Percentiles rank a stretch among this genome's conserved stretches.
phyloP scores from a whole-genome alignment of 2,797 vertebrate genomes.

The Hippocampus kuda region DNA sequence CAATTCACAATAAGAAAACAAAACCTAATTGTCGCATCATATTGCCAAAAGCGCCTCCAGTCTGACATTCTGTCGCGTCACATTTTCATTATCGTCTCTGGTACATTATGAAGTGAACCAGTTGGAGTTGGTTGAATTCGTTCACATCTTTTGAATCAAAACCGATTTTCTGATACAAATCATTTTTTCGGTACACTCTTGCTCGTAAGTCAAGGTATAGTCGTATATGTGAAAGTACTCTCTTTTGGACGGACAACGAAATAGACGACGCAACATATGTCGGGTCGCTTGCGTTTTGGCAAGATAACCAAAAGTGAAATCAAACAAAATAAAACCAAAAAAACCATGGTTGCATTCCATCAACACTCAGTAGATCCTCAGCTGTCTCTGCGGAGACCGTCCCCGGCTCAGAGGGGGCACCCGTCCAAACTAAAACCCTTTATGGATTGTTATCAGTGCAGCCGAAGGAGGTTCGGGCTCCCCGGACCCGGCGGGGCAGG shows the following conservation, averaged over 20 bases:
- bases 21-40: conserved; percentile 5
- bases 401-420: background rate
- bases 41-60: background rate
- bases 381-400: conserved; percentile 2
- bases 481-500: conserved; percentile 22
- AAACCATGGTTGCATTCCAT: conserved; percentile 33
- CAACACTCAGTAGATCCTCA: conserved; percentile 40
- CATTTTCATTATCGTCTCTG: too few relatives aligned
- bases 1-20: conserved; percentile 35
- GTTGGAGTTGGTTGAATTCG: too few relatives aligned
- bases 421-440: conserved; percentile 27
- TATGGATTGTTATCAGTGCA: conserved; percentile 15
- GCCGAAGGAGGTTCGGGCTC: conserved; percentile 56
- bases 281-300: background rate
- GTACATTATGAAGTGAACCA: too few relatives aligned
- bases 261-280: background rate
- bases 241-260: background rate
- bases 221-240: too few relatives aligned
- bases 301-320: background rate
- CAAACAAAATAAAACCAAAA: background rate
- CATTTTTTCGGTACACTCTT: too few relatives aligned
- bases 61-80: background rate
- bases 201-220: too few relatives aligned
- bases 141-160: too few relatives aligned
- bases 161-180: too few relatives aligned